Conservation (phyloP, 2,888 invertebrate species). For the Drosophila prostipennis region DNA sequence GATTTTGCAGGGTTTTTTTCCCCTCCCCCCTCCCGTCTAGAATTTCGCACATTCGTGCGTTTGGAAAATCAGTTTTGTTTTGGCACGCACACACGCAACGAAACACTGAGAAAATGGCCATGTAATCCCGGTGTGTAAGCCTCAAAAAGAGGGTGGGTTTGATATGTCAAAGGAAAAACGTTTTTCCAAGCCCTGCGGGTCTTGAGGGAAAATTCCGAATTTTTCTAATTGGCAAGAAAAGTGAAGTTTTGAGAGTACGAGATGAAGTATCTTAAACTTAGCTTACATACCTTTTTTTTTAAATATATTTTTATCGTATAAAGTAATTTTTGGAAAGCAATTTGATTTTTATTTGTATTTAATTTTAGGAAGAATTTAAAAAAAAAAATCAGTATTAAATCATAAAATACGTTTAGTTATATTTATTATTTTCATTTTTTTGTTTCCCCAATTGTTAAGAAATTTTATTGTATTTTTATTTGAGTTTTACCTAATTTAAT, state of each 20-base stretch:
- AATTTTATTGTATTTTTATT: no score
- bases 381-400: no score
- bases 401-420: no score
- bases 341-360: no score
- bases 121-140: constrained; percentile 1
- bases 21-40: not conserved
- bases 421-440: no score
- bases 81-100: constrained; percentile 3
- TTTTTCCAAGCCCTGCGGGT: not conserved
- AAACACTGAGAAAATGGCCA: constrained; percentile 13
- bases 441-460: no score
- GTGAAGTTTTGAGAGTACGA: not conserved
- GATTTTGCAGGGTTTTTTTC: constrained; percentile 7
- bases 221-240: not conserved
- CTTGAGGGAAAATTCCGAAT: not conserved
- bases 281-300: no score
- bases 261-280: not conserved
- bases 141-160: constrained; percentile 12
- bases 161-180: not conserved
- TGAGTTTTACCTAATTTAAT: no score
- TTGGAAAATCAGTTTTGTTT: constrained; percentile 7
- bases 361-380: no score
- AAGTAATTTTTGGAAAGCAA: no score
- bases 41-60: constrained; percentile 21
- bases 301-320: no score